Evolutionary conservation across 2,113 vertebrate genomes (phyloP).

Genomic region (Bos taurus): ARS-UCD2.0 NC_037347.1:3340001-3340500

Average conservation of each 20-base stretch:
- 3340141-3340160: not conserved
- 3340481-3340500: not conserved
- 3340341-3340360: not conserved
- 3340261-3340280: not conserved
- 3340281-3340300: not conserved
- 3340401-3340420: not conserved
- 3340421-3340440: not conserved
- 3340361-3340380: not conserved
- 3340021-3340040: not conserved
- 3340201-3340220: not conserved
- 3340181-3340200: not conserved
- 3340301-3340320: not conserved
- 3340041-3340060: not conserved
- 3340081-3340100: not conserved
- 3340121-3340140: not conserved
- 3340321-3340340: not conserved
- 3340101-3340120: not conserved
- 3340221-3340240: not conserved
- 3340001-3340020: not conserved
- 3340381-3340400: not conserved
- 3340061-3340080: not conserved
- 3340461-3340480: not conserved
- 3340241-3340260: not conserved
- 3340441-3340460: too few relatives aligned
- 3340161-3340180: not conserved